Conservation (phyloP, 1,140 invertebrate genomes). For the Mamestra configurata region DNA sequence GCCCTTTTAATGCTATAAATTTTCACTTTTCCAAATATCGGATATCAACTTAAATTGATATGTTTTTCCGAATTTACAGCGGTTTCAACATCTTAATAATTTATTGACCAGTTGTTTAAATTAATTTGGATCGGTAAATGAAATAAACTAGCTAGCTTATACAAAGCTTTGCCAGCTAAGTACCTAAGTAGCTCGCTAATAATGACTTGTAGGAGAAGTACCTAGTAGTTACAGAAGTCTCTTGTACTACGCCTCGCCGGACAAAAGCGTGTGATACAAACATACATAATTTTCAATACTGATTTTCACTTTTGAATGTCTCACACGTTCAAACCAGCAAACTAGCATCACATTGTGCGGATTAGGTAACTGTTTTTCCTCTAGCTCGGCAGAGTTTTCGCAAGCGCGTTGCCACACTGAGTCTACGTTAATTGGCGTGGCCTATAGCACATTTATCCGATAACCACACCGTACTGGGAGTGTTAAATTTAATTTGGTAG, state of each 20-base stretch:
- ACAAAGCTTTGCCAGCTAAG: not conserved
- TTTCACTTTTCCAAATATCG: not conserved
- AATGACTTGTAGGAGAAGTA: not conserved
- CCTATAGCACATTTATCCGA: conserved; percentile 64
- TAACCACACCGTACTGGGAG: conserved; percentile 59
- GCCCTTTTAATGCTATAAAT: not conserved
- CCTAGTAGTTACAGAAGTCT: not conserved
- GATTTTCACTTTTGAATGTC: conserved; percentile 41
- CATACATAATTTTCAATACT: conserved; percentile 43
- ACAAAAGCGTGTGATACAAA: conserved; percentile 43
- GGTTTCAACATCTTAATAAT: not conserved
- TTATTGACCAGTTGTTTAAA: not conserved
- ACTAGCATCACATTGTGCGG: conserved; percentile 49
- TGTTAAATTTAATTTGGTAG: conserved; percentile 58
- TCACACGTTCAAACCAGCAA: conserved; percentile 37
- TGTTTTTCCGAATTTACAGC: conserved; percentile 1
- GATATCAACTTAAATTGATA: not conserved
- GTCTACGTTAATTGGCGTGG: conserved; percentile 67
- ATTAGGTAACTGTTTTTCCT: conserved; percentile 78
- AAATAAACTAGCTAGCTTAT: not conserved
- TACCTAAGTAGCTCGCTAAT: not conserved
- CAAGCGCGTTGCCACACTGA: conserved; percentile 76
- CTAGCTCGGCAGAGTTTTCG: conserved; percentile 70
- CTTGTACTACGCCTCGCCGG: not conserved
- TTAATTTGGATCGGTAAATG: not conserved